Base-by-base conservation (phyloP, 2,113 vertebrate species). In the Coturnix japonica region DNA sequence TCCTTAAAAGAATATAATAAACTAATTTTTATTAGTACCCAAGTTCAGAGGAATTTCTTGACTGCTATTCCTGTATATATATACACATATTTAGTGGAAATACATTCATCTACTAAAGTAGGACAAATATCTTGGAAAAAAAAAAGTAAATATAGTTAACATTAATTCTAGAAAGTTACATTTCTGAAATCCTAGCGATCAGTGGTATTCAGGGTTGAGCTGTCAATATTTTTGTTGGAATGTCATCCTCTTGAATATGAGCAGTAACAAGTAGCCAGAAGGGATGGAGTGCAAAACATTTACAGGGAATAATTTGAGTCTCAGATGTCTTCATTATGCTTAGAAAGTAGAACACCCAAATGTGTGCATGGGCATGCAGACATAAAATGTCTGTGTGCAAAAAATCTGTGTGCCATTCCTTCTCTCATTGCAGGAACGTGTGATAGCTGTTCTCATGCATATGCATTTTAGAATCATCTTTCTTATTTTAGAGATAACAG, bases 311-410 rank as follows among this genome's bases (percentile, higher is more conserved):
- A 85, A 82, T 89, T 59, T 87, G n/a, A 1, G 41, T 89, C 78
- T 93, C 71, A 76, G 44, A 87, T 81, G 72, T 87, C 66, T 91
- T 93, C 63, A 82, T 92, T 92, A 70, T 66, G 46, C 82, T 89
- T 56, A 77, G 67, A 91, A 95, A 94, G 60, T 25, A 92, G 81
- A 94, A 76, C 33, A 85, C 35, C 60, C 89, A 70, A 87, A 94
- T 66, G 9, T 59, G 60, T 91, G 46, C 81, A 70, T 54, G 84
- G 39, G 41, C 33, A 82, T 49, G 41, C 75, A 92, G 46, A 69
- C 30, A 35, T 46, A 60, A 91, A 88, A 46, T n/a, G 23, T 35
- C 65, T 71, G 31, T 10, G 25, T 74, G 51, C 28, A 91, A 80
- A 76, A 93, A 66, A 23, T 14, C 13, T 31, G 19, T 30, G 21